Conservation (phyloP, 2,888 invertebrate species). For the Nephrotoma guestfalica region DNA sequence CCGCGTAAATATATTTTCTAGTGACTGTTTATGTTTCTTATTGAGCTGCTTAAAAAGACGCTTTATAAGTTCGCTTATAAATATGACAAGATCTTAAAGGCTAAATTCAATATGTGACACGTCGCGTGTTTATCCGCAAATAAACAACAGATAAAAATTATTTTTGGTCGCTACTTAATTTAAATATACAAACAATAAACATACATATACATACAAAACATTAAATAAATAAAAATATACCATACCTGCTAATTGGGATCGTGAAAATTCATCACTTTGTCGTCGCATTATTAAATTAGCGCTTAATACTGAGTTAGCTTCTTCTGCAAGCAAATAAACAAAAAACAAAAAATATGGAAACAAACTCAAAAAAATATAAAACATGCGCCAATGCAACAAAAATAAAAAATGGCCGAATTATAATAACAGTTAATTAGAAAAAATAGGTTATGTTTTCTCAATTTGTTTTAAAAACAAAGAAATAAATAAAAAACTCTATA, state of each 20-base stretch:
- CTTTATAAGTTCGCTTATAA: not conserved
- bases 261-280: conserved; percentile 13
- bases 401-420: not conserved
- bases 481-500: not conserved
- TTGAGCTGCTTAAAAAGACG: not conserved
- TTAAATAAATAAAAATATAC: not conserved
- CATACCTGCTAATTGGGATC: conserved; percentile 14
- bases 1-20: not conserved
- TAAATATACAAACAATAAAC: not conserved
- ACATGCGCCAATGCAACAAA: not conserved
- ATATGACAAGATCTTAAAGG: not conserved
- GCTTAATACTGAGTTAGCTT: not conserved
- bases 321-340: not conserved
- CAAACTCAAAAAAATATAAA: not conserved
- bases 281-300: conserved; percentile 11
- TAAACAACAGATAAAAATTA: not conserved
- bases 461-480: not conserved
- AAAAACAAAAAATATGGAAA: not conserved
- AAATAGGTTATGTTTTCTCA: not conserved
- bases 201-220: not conserved
- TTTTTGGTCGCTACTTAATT: not conserved
- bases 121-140: not conserved
- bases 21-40: not conserved
- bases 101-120: not conserved
- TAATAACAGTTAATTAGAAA: not conserved